These are phyloP conservation scores for Catharus ustulatus DNA, from an alignment of 2,797 vertebrate genomes.

Conservation along the genomic window DNA sequence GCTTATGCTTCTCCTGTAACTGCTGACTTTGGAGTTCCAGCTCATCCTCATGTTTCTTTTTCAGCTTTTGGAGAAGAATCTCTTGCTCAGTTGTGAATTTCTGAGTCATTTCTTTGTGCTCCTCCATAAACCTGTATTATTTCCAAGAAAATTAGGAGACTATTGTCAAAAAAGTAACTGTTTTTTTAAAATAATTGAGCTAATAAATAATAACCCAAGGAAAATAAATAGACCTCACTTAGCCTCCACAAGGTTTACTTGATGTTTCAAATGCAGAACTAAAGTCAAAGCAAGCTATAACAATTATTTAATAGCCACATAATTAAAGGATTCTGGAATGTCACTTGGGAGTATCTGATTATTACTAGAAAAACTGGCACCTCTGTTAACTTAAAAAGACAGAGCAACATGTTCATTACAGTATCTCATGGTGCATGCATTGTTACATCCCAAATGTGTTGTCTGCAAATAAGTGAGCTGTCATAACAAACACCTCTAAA, in stretches of 20 bases:
- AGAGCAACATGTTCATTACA: neutral
- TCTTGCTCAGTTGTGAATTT: constrained; percentile 77
- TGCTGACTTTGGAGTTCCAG: constrained; percentile 64
- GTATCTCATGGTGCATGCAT: neutral
- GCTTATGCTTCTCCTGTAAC: constrained; percentile 60
- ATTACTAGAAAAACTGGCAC: neutral
- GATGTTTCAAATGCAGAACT: neutral
- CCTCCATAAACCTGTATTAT: constrained; percentile 81
- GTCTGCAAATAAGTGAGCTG: neutral
- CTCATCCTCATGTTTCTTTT: constrained; percentile 70
- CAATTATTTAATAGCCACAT: neutral
- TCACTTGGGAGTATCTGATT: neutral
- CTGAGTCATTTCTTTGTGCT: constrained; percentile 77
- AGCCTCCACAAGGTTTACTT: neutral
- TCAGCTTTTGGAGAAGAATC: constrained; percentile 74
- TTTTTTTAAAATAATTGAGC: neutral
- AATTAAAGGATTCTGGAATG: neutral
- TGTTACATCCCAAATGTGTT: neutral
- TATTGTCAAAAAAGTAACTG: neutral
- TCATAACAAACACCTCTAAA: neutral
- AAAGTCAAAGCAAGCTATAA: neutral
- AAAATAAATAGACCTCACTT: neutral
- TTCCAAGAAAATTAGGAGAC: neutral
- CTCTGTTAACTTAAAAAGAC: neutral
- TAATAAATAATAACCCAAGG: neutral